Percentiles rank a stretch among this genome's conserved stretches.
Evolutionary conservation across 2,888 invertebrate genomes (phyloP).

Genomic region (Eretmocerus hayati): DNA sequence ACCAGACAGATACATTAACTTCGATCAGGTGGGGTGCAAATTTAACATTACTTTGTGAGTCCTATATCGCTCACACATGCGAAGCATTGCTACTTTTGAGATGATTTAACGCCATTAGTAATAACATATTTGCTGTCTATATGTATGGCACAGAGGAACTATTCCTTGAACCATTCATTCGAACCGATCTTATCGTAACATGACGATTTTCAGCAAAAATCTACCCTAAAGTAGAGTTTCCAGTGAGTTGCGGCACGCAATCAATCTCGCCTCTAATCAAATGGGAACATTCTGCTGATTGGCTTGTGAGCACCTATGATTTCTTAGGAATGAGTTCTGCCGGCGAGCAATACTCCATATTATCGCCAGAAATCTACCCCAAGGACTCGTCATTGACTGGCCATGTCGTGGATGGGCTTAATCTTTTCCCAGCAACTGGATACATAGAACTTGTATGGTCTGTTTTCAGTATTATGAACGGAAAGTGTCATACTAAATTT

Average conservation of each 20-base stretch:
- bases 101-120: no score
- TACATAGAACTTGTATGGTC: constrained; percentile 73
- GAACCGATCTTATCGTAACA: not conserved
- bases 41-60: no score
- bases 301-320: constrained; percentile 45
- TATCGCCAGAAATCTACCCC: not conserved
- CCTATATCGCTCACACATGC: no score
- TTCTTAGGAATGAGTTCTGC: constrained; percentile 47
- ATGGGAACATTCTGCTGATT: constrained; percentile 50
- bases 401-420: constrained; percentile 1
- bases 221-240: constrained; percentile 48
- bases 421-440: constrained; percentile 51
- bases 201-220: constrained; percentile 45
- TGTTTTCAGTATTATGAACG: constrained; percentile 61
- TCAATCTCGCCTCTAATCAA: constrained; percentile 51
- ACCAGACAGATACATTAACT: no score
- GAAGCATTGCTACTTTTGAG: no score
- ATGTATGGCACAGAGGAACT: no score
- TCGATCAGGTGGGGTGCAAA: no score
- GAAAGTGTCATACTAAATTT: constrained; percentile 60
- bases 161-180: no score
- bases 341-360: not conserved
- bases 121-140: no score
- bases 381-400: not conserved
- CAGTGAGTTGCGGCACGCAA: constrained; percentile 52